phyloP scores from a whole-genome alignment of 2,797 vertebrate species.

The Sphaeramia orbicularis region DNA sequence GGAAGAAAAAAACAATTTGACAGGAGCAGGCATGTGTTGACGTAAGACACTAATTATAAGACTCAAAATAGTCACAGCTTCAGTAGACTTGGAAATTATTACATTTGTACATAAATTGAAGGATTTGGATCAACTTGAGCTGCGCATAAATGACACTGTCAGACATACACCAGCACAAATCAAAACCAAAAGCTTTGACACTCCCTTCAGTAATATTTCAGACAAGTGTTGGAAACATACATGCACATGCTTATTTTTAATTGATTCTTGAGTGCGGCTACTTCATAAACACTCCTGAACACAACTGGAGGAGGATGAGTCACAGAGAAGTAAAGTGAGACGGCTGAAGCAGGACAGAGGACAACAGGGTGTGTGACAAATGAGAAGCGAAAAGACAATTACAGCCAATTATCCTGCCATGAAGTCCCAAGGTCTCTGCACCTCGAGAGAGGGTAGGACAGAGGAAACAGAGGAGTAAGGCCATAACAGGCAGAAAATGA shows the following conservation, averaged over 20 bases:
- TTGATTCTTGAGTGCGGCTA: neutral
- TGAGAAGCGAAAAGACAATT: constrained; percentile 97
- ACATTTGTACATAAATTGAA: constrained; percentile 35
- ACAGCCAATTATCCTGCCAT: constrained; percentile 93
- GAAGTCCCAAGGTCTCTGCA: constrained; percentile 84
- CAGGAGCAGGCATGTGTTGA: no score
- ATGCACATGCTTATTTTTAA: neutral
- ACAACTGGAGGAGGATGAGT: neutral
- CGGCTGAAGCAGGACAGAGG: constrained; percentile 48
- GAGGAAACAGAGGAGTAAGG: constrained; percentile 77
- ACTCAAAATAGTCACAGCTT: neutral
- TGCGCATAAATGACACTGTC: constrained; percentile 13
- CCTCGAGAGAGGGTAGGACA: constrained; percentile 75
- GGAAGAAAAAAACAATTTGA: no score
- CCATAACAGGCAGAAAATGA: constrained; percentile 97
- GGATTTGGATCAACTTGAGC: constrained; percentile 9
- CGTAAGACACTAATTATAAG: no score
- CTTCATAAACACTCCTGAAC: neutral
- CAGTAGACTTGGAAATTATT: constrained; percentile 6
- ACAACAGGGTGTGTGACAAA: constrained; percentile 86
- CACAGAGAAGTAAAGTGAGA: constrained; percentile 5
- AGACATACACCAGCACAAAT: constrained; percentile 13
- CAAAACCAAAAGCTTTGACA: constrained; percentile 6
- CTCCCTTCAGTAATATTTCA: constrained; percentile 15
- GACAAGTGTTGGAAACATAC: constrained; percentile 5